Conservation (phyloP, 2,113 vertebrate species). For the Suricata suricatta region DNA sequence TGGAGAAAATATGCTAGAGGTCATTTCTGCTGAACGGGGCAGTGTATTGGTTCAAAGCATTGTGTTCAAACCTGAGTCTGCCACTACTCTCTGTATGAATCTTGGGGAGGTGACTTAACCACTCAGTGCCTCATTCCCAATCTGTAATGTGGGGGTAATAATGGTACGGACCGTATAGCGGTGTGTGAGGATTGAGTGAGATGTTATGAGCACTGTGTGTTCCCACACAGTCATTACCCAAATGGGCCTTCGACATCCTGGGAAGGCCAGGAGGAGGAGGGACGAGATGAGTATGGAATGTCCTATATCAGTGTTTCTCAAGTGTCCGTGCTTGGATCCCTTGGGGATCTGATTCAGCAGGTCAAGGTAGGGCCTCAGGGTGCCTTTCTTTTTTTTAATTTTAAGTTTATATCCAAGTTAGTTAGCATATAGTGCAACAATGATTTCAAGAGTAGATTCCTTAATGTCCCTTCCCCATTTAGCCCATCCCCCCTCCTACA, state of each 20-base stretch:
- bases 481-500: too few species aligned
- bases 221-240: neutral
- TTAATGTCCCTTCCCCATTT: too few species aligned
- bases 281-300: neutral
- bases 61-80: conserved; percentile 24
- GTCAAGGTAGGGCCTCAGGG: neutral
- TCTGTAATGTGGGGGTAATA: neutral
- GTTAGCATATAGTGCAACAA: too few species aligned
- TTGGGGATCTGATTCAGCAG: neutral
- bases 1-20: neutral
- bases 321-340: neutral
- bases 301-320: neutral
- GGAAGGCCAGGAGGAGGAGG: neutral
- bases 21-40: neutral
- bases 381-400: neutral
- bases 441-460: too few species aligned
- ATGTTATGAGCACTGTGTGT: neutral
- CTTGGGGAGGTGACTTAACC: neutral
- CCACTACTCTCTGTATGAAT: neutral
- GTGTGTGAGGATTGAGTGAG: neutral
- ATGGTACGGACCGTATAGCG: neutral
- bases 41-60: neutral
- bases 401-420: too few species aligned
- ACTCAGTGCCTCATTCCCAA: neutral
- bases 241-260: neutral